Base-by-base conservation (phyloP, 2,797 vertebrate species). In the Falco rusticolus region DNA sequence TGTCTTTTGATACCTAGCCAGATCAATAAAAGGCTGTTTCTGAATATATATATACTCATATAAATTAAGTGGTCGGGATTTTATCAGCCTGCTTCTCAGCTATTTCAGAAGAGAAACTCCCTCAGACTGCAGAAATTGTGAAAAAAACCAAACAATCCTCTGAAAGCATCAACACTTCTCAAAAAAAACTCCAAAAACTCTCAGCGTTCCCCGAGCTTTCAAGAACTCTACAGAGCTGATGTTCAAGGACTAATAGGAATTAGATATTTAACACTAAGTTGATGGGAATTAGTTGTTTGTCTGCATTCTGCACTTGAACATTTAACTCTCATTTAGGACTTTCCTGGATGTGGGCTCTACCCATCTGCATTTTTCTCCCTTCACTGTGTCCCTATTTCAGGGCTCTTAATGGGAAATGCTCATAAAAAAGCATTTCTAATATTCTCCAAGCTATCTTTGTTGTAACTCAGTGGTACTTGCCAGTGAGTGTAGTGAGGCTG, bases 121-220 rank as follows among this genome's bases (percentile, higher is more conserved):
- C 5, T 50, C 7, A 56, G 16, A 66, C 37, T 65, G n/a, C 16
- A 80, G 37, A 88, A 83, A 72, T 3, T 53, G 24, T 29, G 41
- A 47, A 60, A 90, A 74, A 74, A 57, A 43, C 2, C 3, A 41
- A 89, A 41, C 9, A 26, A 17, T 50, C 56, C 48, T 68, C 20
- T 68, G 47, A 75, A 72, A 84, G 1, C 7, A 19, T 70, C 17
- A 33, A 6, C 4, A 12, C 59, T 87, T 66, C 39, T 79, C 5
- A 25, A 72, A 90, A 89, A 48, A 29, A 0, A 0, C 4, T 37
- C 24, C 13, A 26, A 70, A 34, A 1, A 0, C 5, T 43, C 57
- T 48, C 18, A 74, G 5, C 1, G 2, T 57, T 57, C 10, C 16
- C 28, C 37, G 6, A 26, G 10, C 13, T 20, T 83, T 76, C 34